phyloP scores from a whole-genome alignment of 2,113 vertebrate genomes.

The Istiophorus platypterus region DNA sequence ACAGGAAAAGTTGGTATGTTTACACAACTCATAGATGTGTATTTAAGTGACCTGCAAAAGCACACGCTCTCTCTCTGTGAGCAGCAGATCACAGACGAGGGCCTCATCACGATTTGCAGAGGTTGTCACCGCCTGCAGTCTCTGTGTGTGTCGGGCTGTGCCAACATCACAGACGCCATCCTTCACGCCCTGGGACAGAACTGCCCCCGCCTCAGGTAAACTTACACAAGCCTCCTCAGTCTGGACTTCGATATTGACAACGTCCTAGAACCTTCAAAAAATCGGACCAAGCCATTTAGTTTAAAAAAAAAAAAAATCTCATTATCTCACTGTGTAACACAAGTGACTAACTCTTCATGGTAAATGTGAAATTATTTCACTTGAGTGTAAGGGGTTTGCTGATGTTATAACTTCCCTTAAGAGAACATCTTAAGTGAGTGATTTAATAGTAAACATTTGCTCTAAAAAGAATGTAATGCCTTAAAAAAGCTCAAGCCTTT shows the following conservation, averaged over 20 bases:
- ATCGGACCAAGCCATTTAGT: background rate
- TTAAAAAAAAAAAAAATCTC: too few species aligned
- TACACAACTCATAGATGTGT: background rate
- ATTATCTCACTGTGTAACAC: background rate
- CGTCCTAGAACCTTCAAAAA: background rate
- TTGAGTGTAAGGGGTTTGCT: background rate
- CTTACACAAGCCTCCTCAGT: slow-evolving; percentile 13
- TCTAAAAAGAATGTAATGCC: too few species aligned
- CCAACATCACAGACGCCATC: slow-evolving; percentile 98
- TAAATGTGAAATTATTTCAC: background rate
- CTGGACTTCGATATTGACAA: background rate
- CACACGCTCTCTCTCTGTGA: slow-evolving; percentile 40
- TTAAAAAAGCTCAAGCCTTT: background rate
- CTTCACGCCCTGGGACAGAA: slow-evolving; percentile 97
- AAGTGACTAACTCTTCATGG: background rate
- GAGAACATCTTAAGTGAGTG: background rate
- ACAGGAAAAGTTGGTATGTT: background rate
- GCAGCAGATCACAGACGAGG: slow-evolving; percentile 99
- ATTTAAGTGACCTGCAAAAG: too few species aligned
- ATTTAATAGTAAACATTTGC: background rate
- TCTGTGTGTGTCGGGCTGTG: slow-evolving; percentile 96
- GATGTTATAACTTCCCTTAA: background rate
- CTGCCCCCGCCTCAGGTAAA: slow-evolving; percentile 95
- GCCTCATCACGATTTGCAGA: slow-evolving; percentile 98
- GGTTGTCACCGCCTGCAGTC: slow-evolving; percentile 97